Conservation (phyloP, 2,797 vertebrate species). For the Vultur gryphus region DNA sequence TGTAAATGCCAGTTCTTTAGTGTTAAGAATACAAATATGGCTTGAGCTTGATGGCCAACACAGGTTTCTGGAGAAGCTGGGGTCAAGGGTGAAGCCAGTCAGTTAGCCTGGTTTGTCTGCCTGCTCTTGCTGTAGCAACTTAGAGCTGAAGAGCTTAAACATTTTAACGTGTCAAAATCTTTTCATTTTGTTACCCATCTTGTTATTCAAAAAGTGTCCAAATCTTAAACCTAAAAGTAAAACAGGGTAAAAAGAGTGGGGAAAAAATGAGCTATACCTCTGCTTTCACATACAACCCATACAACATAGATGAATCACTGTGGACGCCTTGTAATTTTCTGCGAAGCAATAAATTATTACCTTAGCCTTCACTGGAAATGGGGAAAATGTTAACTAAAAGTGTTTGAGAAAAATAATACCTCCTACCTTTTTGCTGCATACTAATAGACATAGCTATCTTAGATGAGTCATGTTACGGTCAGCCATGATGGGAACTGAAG, state of each 20-base stretch:
- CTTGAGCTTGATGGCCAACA: background rate
- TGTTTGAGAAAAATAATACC: background rate
- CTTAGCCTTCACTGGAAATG: background rate
- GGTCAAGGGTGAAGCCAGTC: background rate
- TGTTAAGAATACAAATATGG: background rate
- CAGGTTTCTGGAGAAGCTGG: background rate
- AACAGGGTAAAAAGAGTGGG: background rate
- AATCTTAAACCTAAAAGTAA: background rate
- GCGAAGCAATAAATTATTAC: constrained; percentile 11
- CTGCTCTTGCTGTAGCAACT: background rate
- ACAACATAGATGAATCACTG: background rate
- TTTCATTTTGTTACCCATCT: background rate
- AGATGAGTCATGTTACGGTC: background rate
- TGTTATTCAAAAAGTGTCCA: background rate
- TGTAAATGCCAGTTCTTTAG: background rate
- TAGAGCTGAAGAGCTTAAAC: background rate
- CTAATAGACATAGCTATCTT: background rate
- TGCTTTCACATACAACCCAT: background rate
- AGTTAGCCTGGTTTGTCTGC: background rate
- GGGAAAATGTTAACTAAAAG: background rate
- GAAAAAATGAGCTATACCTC: background rate
- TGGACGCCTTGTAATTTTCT: background rate
- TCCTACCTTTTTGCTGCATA: background rate
- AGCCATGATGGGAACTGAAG: background rate
- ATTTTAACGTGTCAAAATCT: background rate